Evolutionary conservation across 2,888 invertebrate genomes (phyloP).

Genomic region (Tenthredo distinguenda): DNA sequence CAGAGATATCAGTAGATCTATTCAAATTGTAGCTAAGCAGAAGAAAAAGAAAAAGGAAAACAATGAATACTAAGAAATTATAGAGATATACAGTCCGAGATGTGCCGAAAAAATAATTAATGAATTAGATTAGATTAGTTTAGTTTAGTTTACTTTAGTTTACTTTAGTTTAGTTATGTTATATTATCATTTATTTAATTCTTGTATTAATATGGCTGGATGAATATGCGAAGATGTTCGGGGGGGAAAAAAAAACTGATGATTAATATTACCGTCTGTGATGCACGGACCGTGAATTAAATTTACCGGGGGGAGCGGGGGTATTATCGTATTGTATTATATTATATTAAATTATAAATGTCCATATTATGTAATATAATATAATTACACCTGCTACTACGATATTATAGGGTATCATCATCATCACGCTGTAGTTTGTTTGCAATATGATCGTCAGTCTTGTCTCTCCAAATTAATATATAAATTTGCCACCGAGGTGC

Average conservation of each 20-base stretch:
- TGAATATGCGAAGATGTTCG: constrained; percentile 41
- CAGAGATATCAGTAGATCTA: constrained; percentile 58
- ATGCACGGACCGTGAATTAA: constrained; percentile 59
- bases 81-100: constrained; percentile 53
- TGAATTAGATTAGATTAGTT: constrained; percentile 55
- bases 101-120: constrained; percentile 6
- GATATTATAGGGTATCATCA: background rate
- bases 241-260: constrained; percentile 44
- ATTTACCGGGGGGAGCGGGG: constrained; percentile 42
- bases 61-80: constrained; percentile 38
- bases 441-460: background rate
- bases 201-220: constrained; percentile 8
- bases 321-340: background rate
- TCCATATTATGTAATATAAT: background rate
- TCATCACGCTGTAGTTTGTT: background rate
- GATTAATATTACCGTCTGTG: constrained; percentile 56
- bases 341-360: background rate
- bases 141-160: constrained; percentile 34
- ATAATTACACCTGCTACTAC: background rate
- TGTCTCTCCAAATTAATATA: background rate
- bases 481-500: background rate
- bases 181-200: background rate
- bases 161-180: background rate
- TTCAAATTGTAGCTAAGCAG: background rate
- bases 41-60: constrained; percentile 61